phyloP scores from a whole-genome alignment of 2,113 vertebrate species.

The Tychaedon coryphoeus region DNA sequence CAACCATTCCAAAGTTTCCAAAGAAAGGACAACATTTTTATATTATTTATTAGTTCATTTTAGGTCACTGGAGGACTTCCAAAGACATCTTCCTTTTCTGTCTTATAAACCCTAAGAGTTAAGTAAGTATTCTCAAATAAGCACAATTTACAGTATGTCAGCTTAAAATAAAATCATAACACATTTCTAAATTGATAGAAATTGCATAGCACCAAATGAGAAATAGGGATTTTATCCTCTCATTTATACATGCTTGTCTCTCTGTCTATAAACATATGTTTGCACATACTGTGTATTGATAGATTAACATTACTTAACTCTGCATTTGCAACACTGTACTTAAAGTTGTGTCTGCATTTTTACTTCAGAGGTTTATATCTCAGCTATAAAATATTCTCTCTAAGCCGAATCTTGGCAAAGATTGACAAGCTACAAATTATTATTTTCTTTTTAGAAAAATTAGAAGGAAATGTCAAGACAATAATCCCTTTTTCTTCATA shows the following conservation, averaged over 20 bases:
- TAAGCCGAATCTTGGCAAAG: conserved; percentile 45
- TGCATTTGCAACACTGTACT: conserved; percentile 73
- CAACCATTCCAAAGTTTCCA: neutral
- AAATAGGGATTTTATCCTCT: conserved; percentile 72
- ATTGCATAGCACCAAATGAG: conserved; percentile 73
- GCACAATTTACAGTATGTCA: conserved; percentile 63
- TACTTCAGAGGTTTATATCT: conserved; percentile 71
- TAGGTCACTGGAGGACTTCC: conserved; percentile 49
- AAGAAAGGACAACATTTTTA: neutral
- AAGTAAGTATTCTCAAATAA: conserved; percentile 68
- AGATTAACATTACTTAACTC: conserved; percentile 75
- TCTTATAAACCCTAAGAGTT: conserved; percentile 61
- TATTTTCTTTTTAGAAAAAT: conserved; percentile 24
- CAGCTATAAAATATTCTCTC: conserved; percentile 61
- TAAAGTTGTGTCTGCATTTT: conserved; percentile 77
- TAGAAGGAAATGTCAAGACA: conserved; percentile 13
- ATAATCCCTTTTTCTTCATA: neutral
- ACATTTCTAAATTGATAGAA: conserved; percentile 75
- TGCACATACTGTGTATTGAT: conserved; percentile 76
- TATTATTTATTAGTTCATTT: conserved; percentile 56
- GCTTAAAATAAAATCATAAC: conserved; percentile 74
- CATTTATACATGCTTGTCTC: conserved; percentile 75
- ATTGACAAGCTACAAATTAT: conserved; percentile 30
- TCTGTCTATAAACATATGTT: conserved; percentile 79
- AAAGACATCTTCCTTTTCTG: conserved; percentile 44